Percentiles rank a stretch among this genome's conserved stretches.
Conservation (phyloP, 2,888 invertebrate genomes). For the Hydrotaea cyrtoneurina region DNA sequence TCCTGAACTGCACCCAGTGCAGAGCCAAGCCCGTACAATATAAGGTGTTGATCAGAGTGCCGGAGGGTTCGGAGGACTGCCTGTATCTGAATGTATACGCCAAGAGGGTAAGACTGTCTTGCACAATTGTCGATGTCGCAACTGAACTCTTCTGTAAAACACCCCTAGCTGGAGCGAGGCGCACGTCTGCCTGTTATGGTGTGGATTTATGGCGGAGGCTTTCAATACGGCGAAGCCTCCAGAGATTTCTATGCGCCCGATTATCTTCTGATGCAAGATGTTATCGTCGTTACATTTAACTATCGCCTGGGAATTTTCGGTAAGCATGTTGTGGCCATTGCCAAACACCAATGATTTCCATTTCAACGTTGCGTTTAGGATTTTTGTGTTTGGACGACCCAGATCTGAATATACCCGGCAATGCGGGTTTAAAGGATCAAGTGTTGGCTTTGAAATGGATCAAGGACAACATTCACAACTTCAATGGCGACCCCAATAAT, state of each 20-base stretch:
- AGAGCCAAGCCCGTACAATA: slow-evolving; percentile 76
- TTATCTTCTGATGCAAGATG: slow-evolving; percentile 80
- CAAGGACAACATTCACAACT: slow-evolving; percentile 80
- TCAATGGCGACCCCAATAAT: slow-evolving; percentile 82
- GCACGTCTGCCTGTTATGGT: slow-evolving; percentile 80
- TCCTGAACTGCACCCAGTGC: slow-evolving; percentile 79
- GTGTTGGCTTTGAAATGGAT: slow-evolving; percentile 82
- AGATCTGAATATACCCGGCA: slow-evolving; percentile 81
- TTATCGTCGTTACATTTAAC: slow-evolving; percentile 81
- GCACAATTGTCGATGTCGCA: too few species aligned
- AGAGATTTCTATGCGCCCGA: slow-evolving; percentile 80
- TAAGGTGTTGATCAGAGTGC: slow-evolving; percentile 74
- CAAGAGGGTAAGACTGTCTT: slow-evolving; percentile 72
- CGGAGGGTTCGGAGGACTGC: slow-evolving; percentile 82
- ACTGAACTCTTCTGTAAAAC: too few species aligned
- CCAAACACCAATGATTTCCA: background rate
- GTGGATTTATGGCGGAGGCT: slow-evolving; percentile 82
- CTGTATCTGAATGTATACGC: slow-evolving; percentile 81
- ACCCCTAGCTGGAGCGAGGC: slow-evolving; percentile 68
- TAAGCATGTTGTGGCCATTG: slow-evolving; percentile 68
- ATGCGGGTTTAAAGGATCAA: slow-evolving; percentile 82
- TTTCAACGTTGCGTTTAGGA: slow-evolving; percentile 74
- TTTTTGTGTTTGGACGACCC: slow-evolving; percentile 81
- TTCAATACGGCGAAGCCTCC: slow-evolving; percentile 80
- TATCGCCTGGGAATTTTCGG: slow-evolving; percentile 82